Evolutionary conservation across 23 tunicate genomes (phyloP).

Genomic region (Corella eumyota): DNA sequence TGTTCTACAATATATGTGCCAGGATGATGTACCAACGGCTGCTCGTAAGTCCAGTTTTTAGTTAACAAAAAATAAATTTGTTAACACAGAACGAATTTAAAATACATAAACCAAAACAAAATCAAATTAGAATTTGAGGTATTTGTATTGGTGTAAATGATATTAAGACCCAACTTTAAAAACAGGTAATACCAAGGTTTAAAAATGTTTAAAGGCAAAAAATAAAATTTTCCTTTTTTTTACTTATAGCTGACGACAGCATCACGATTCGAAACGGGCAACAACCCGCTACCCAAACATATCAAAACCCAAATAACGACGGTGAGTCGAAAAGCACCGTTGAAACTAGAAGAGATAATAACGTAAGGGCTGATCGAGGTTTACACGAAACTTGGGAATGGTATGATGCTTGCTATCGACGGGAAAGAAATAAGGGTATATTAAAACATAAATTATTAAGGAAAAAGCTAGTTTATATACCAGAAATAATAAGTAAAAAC

Average conservation of each 20-base stretch:
- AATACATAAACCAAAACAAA: no score
- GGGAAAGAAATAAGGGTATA: conserved; percentile 88
- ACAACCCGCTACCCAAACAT: conserved; percentile 25
- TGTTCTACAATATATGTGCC: conserved; percentile 82
- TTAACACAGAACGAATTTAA: no score
- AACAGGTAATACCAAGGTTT: no score
- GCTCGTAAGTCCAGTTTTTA: conserved; percentile 32
- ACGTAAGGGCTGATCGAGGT: conserved; percentile 36
- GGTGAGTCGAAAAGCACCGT: conserved; percentile 10
- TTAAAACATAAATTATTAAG: no score
- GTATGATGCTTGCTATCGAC: conserved; percentile 75
- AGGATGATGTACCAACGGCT: conserved; percentile 19
- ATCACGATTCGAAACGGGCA: conserved; percentile 71
- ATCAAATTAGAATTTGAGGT: no score
- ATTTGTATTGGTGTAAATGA: background rate
- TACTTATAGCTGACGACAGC: conserved; percentile 83
- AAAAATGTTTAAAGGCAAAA: no score
- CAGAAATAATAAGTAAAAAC: no score
- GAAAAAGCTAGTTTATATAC: no score
- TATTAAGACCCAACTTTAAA: no score
- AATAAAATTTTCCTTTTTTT: background rate
- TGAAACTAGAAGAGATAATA: conserved; percentile 10
- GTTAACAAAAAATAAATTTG: background rate
- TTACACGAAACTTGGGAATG: conserved; percentile 90
- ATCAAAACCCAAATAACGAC: conserved; percentile 13